Conservation (phyloP, 2,797 vertebrate species). For the Benthosema pterotum region DNA sequence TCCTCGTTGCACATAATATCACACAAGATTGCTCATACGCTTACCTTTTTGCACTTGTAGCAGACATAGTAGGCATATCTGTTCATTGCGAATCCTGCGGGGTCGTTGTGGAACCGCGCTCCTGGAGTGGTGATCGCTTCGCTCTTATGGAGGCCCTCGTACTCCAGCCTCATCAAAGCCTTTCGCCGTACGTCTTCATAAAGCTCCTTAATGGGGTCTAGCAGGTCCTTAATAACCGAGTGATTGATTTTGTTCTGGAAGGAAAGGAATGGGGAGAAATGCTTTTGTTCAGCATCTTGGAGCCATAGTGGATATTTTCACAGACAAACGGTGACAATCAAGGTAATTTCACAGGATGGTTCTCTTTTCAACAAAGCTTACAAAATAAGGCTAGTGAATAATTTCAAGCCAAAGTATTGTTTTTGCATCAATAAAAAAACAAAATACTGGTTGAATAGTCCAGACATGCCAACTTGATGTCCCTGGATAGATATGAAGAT, state of each 20-base stretch:
- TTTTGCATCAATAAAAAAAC: too few relatives aligned
- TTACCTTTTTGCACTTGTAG: conserved; percentile 99
- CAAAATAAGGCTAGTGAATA: conserved; percentile 13
- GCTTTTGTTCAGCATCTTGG: background rate
- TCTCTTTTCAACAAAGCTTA: conserved; percentile 8
- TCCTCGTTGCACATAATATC: background rate
- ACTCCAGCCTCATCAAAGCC: conserved; percentile 97
- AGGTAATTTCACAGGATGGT: background rate
- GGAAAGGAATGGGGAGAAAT: conserved; percentile 34
- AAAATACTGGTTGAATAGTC: too few relatives aligned
- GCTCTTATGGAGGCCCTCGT: conserved; percentile 97
- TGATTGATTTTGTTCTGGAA: conserved; percentile 99
- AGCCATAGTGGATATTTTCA: background rate
- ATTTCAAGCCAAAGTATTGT: background rate
- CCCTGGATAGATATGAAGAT: too few relatives aligned
- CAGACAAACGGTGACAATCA: background rate
- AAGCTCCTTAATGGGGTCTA: conserved; percentile 98
- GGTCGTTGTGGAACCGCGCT: conserved; percentile 98
- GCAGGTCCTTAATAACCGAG: conserved; percentile 94
- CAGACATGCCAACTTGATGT: too few relatives aligned
- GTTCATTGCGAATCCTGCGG: conserved; percentile 98
- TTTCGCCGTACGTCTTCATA: conserved; percentile 98
- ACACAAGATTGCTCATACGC: background rate
- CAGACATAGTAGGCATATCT: conserved; percentile 99
- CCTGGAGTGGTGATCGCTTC: conserved; percentile 97